Evolutionary conservation across 2,113 vertebrate species (phyloP).

Genomic region (Dromiciops gliroides): DNA sequence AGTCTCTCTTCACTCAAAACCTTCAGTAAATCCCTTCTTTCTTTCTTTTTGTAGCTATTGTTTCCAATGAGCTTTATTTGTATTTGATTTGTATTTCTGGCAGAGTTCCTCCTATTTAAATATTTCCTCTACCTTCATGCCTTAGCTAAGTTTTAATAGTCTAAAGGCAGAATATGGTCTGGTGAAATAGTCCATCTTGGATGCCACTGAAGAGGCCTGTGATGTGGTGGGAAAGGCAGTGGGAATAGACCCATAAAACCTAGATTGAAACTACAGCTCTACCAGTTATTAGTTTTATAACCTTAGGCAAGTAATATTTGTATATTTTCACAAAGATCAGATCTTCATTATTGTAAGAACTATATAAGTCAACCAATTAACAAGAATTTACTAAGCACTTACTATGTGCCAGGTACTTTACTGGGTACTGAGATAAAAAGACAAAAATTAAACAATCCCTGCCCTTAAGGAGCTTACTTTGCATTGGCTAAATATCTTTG

Average conservation of each 20-base stretch:
- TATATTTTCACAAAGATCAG: background rate
- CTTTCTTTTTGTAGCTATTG: background rate
- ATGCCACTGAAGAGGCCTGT: background rate
- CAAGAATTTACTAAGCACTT: background rate
- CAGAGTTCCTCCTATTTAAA: constrained; percentile 22
- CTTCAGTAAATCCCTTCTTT: background rate
- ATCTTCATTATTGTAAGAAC: background rate
- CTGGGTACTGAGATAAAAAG: background rate
- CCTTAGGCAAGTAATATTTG: background rate
- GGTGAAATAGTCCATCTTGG: background rate
- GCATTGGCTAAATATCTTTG: background rate
- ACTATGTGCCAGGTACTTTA: background rate
- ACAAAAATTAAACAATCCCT: background rate
- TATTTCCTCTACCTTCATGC: fast-evolving
- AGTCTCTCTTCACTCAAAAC: background rate
- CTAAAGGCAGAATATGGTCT: background rate
- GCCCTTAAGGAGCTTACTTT: background rate
- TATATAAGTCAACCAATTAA: background rate
- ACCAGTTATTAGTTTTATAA: background rate
- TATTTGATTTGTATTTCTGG: constrained; percentile 30
- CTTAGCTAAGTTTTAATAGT: background rate
- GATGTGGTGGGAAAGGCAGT: background rate
- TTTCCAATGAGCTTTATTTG: constrained; percentile 60
- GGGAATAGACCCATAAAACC: background rate
- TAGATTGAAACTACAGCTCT: background rate